These are phyloP conservation scores for Diploptera punctata DNA, from an alignment of 2,888 invertebrate species.

Conservation along the genomic window DNA sequence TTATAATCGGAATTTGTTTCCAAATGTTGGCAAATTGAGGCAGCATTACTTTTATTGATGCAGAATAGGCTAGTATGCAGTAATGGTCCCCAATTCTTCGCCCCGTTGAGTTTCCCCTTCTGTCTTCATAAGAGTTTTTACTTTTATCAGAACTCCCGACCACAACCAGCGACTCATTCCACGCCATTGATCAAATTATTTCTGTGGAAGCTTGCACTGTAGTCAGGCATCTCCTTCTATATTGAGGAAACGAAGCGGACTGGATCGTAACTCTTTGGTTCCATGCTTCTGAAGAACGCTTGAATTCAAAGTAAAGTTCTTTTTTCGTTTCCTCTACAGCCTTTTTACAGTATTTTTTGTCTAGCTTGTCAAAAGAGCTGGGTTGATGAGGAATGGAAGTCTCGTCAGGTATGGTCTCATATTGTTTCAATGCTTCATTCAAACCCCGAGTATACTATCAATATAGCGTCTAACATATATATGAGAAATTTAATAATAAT, in stretches of 20 bases:
- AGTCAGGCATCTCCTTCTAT: slow-evolving; percentile 22
- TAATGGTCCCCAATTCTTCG: slow-evolving; percentile 37
- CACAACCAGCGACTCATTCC: slow-evolving; percentile 34
- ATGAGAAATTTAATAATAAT: too few species aligned
- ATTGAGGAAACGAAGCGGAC: slow-evolving; percentile 26
- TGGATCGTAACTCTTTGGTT: not conserved
- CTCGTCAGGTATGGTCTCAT: slow-evolving; percentile 23
- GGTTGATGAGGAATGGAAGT: slow-evolving; percentile 20
- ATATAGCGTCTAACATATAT: not conserved
- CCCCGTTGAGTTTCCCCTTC: slow-evolving; percentile 29
- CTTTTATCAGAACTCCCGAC: slow-evolving; percentile 27
- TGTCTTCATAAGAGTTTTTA: slow-evolving; percentile 28
- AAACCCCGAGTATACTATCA: slow-evolving; percentile 29
- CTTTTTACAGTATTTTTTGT: not conserved
- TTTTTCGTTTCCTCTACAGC: not conserved
- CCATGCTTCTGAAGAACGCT: slow-evolving; percentile 6
- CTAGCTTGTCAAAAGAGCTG: slow-evolving; percentile 28
- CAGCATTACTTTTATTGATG: too few species aligned
- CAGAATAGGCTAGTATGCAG: not conserved
- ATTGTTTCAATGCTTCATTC: slow-evolving; percentile 7
- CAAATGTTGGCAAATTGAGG: too few species aligned
- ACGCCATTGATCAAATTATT: slow-evolving; percentile 40
- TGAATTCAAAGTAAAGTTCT: slow-evolving; percentile 20
- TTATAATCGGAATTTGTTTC: too few species aligned
- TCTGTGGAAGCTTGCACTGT: slow-evolving; percentile 12